Percentiles rank a stretch among this genome's conserved stretches.
Evolutionary conservation across 1,140 invertebrate genomes (phyloP).

Genomic region (Mylabris phalerata): DNA sequence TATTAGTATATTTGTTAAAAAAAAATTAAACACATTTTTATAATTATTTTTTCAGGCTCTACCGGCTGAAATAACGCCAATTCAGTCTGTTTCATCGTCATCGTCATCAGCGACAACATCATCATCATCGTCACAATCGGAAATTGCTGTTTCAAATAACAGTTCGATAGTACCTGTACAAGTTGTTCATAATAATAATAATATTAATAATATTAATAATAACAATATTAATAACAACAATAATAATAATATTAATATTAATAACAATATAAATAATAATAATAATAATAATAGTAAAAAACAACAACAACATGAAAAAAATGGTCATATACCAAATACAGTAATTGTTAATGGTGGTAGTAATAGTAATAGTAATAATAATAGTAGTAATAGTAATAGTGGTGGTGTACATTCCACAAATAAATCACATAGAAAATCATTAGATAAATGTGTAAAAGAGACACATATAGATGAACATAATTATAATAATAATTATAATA

Average conservation of each 20-base stretch:
- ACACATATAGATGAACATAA: slow-evolving; percentile 27
- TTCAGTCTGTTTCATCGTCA: slow-evolving; percentile 45
- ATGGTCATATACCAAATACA: slow-evolving; percentile 39
- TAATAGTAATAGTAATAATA: slow-evolving; percentile 8
- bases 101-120: slow-evolving; percentile 25
- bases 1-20: too few species aligned
- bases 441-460: slow-evolving; percentile 36
- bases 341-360: slow-evolving; percentile 30
- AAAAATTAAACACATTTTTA: too few species aligned
- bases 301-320: slow-evolving; percentile 26
- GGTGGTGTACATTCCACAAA: slow-evolving; percentile 19
- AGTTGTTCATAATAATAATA: slow-evolving; percentile 31
- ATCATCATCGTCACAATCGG: neutral
- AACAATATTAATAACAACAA: too few species aligned
- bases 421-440: slow-evolving; percentile 34
- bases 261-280: too few species aligned
- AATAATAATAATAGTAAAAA: neutral
- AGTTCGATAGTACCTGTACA: slow-evolving; percentile 14
- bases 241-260: too few species aligned
- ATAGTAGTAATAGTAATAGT: slow-evolving; percentile 17
- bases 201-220: slow-evolving; percentile 4
- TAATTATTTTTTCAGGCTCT: too few species aligned
- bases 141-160: slow-evolving; percentile 1
- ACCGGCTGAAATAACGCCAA: too few species aligned
- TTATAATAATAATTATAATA: slow-evolving; percentile 1